These are phyloP conservation scores for Phylloscopus trochilus DNA, from an alignment of 2,113 vertebrate genomes.

Conservation along the genomic window DNA sequence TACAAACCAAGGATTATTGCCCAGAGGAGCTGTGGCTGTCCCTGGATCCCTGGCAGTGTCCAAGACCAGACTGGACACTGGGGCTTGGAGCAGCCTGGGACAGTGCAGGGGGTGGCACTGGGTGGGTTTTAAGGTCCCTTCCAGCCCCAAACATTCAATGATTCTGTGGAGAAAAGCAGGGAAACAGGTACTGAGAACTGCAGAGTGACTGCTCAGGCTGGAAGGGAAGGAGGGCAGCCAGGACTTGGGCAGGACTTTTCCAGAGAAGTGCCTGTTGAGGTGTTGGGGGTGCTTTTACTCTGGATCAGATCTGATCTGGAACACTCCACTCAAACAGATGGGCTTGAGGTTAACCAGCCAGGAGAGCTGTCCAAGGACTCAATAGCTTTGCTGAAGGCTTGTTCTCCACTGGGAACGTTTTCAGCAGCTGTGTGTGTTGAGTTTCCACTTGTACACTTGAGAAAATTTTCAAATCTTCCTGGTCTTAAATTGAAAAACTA, in stretches of 20 bases:
- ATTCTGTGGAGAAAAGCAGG: not conserved
- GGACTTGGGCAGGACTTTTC: not conserved
- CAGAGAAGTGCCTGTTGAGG: not conserved
- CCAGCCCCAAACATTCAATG: not conserved
- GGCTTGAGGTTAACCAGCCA: not conserved
- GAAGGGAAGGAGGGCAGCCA: not conserved
- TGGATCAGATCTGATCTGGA: not conserved
- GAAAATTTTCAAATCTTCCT: not conserved
- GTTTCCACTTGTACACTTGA: not conserved
- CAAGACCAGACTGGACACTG: rapidly evolving
- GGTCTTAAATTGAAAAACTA: not conserved
- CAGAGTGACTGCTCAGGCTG: not conserved
- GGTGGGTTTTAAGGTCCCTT: not conserved
- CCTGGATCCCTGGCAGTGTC: not conserved
- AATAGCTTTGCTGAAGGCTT: not conserved
- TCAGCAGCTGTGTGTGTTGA: slow-evolving; percentile 18
- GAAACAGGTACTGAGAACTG: not conserved
- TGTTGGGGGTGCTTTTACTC: not conserved
- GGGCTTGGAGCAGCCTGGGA: not conserved
- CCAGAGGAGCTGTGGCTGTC: not conserved
- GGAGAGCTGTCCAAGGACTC: not conserved
- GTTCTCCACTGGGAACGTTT: not conserved
- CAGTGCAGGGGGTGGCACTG: not conserved
- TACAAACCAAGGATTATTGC: not conserved
- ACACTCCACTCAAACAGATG: not conserved